A percentile compares a stretch with the other conserved stretches of the same genome.
Conservation (phyloP, 2,797 vertebrate genomes). For the Neomorphus geoffroyi region DNA sequence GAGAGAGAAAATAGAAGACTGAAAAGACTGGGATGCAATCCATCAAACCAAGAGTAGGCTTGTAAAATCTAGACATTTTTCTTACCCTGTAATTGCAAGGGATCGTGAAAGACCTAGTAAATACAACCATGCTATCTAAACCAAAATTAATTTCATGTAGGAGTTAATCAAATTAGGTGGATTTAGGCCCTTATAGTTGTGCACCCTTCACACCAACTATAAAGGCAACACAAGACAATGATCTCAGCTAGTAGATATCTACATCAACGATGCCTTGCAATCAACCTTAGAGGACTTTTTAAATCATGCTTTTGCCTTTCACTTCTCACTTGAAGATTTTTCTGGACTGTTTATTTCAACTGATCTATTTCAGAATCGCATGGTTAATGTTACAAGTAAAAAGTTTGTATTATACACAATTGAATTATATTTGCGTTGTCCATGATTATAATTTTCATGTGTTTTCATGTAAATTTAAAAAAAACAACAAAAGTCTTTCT, state of each 20-base stretch:
- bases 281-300: neutral
- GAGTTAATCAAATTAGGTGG: neutral
- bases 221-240: neutral
- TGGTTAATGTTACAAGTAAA: neutral
- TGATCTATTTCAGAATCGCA: neutral
- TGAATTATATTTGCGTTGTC: neutral
- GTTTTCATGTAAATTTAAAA: neutral
- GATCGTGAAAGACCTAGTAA: neutral
- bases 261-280: neutral
- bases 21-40: neutral
- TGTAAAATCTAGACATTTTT: neutral
- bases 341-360: neutral
- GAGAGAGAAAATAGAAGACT: neutral
- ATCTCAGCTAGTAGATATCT: neutral
- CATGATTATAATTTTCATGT: neutral
- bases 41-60: neutral
- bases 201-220: neutral
- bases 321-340: neutral
- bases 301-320: neutral
- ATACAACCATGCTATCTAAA: neutral
- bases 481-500: neutral
- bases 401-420: neutral
- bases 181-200: neutral
- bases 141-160: neutral
- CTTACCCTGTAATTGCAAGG: neutral